phyloP scores from a whole-genome alignment of 1,140 invertebrate species.

The Stegodyphus mimosarum region DNA sequence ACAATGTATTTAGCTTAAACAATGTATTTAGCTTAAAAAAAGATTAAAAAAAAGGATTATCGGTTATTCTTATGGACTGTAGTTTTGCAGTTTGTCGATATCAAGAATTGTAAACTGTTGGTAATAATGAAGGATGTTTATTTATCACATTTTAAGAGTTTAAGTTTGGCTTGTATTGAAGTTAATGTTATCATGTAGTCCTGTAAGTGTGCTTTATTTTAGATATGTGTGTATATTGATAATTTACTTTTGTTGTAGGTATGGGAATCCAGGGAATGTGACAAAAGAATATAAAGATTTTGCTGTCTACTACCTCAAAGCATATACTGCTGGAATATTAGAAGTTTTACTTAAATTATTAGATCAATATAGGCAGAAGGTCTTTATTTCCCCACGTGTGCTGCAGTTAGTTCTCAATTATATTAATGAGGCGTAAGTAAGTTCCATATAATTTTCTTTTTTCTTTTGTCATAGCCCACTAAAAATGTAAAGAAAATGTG shows the following conservation, averaged over 20 bases:
- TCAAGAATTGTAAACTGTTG: no score
- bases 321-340: conserved; percentile 88
- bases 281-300: conserved; percentile 93
- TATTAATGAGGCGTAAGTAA: conserved; percentile 82
- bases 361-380: conserved; percentile 86
- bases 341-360: conserved; percentile 87
- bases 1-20: no score
- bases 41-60: no score
- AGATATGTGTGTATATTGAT: background rate
- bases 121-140: no score
- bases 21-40: no score
- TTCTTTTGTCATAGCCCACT: no score
- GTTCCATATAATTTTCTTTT: no score
- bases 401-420: conserved; percentile 92
- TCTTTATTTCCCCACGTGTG: conserved; percentile 91
- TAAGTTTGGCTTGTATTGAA: background rate
- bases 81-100: no score
- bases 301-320: conserved; percentile 93
- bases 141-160: no score
- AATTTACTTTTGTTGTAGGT: conserved; percentile 72
- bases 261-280: conserved; percentile 94
- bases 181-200: background rate
- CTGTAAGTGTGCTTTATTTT: background rate
- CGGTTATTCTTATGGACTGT: no score
- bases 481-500: no score